Evolutionary conservation across 2,113 vertebrate genomes (phyloP), one percentile per base, ranked within the genome.

Genomic region (Osmerus mordax): DNA sequence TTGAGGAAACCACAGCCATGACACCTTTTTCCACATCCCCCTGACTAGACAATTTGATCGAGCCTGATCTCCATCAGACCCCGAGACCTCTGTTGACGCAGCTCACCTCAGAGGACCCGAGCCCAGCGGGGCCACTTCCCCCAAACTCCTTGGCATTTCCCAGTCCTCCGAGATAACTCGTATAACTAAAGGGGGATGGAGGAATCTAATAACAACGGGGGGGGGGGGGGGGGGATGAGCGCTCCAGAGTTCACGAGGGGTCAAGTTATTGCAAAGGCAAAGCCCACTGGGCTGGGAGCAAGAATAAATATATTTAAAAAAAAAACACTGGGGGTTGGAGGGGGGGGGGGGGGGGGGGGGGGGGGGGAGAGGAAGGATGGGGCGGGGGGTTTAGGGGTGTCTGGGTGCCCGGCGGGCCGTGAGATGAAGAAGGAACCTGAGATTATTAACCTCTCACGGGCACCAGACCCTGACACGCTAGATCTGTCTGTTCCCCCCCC

Each of bases 241-340:
- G 41, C 41, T 47, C 76, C 70, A 65, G 76, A 87, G 85, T 86
- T 83, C 80, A 84, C 70, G 73, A 83, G 88, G 82, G 83, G 84
- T 81, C 84, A 86, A 81, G 84, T 86, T 88, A 88, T 87, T 90
- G 89, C 84, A 71, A 69, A 56, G 29, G 79, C 86, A 88, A 91
- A 89, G 87, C 87, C 90, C 88, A 87, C 23, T 13, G 52, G 80
- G 76, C 81, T 70, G 41, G 8, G 65, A 53, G 47, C 36, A 4
- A n/a, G 11, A 41, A 29, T 15, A 65, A 18, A 47, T 47, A 47
- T 47, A 47, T n/a, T n/a, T 47, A 47, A 47, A 47, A 11, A 47
- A 47, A 47, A 12, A 47, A 47, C 41, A n/a, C 7, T 47, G 9
- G 41, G 41, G 41, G 41, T 12, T 47, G 41, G 41, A 9, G 9